These are phyloP conservation scores for Ciconia boyciana DNA, from an alignment of 2,113 vertebrate genomes.

Conservation along the genomic window DNA sequence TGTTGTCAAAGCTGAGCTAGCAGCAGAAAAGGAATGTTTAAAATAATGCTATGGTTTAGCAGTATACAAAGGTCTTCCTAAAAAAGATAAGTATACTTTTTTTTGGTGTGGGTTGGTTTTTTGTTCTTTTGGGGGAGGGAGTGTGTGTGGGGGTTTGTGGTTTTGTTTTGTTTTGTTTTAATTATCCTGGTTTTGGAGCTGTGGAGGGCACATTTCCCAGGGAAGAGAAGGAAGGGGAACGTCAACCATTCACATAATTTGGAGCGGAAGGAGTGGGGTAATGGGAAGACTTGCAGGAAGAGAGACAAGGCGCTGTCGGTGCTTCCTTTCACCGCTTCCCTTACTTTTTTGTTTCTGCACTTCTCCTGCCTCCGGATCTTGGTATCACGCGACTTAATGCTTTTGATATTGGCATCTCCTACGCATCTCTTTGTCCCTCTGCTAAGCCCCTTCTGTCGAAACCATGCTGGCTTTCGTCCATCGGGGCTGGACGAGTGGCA, in stretches of 20 bases:
- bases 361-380: neutral
- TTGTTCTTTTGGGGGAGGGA: neutral
- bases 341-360: neutral
- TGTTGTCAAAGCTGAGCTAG: neutral
- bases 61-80: neutral
- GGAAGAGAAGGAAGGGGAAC: neutral
- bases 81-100: neutral
- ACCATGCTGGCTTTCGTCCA: rapidly evolving
- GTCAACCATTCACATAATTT: neutral
- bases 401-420: neutral
- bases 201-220: neutral
- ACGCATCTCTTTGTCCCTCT: neutral
- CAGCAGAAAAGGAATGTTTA: neutral
- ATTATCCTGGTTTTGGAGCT: neutral
- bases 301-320: neutral
- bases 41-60: neutral
- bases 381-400: neutral
- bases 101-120: neutral
- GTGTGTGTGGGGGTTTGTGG: neutral
- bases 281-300: neutral
- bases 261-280: neutral
- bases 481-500: neutral
- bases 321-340: neutral
- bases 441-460: neutral
- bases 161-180: neutral